Percentiles rank a stretch among this genome's conserved stretches.
phyloP scores from a whole-genome alignment of 2,797 vertebrate genomes.

The Picus viridis region DNA sequence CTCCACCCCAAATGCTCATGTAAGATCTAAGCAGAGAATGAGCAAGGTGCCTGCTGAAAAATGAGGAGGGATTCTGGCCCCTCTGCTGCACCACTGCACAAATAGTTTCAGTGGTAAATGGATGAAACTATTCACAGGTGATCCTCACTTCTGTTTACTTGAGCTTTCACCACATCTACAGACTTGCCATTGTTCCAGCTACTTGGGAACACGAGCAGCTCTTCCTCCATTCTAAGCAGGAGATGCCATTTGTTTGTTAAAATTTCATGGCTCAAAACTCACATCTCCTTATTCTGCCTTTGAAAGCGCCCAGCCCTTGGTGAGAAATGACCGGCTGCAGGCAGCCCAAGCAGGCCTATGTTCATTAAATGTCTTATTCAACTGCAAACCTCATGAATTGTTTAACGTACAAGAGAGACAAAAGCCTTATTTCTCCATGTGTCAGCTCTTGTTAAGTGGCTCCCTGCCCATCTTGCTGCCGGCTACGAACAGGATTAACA shows the following conservation, averaged over 20 bases:
- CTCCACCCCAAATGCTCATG: neutral
- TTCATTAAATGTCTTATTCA: conserved; percentile 81
- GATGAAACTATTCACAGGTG: neutral
- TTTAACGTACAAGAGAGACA: conserved; percentile 78
- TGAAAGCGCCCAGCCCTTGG: conserved; percentile 60
- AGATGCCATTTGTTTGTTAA: conserved; percentile 66
- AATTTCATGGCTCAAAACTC: conserved; percentile 70
- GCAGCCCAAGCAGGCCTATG: conserved; percentile 68
- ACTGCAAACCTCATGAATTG: conserved; percentile 81
- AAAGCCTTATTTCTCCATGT: conserved; percentile 78
- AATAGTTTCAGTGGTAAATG: conserved; percentile 54
- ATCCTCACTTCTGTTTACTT: neutral
- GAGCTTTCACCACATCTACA: conserved; percentile 18
- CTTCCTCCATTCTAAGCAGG: conserved; percentile 61
- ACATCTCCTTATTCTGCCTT: conserved; percentile 36
- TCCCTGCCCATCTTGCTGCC: conserved; percentile 73
- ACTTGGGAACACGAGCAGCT: conserved; percentile 37
- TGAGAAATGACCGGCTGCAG: conserved; percentile 79
- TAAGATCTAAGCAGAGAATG: conserved; percentile 28
- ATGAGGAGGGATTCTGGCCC: conserved; percentile 20
- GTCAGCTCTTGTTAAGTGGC: conserved; percentile 76
- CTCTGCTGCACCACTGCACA: neutral
- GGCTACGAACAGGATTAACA: conserved; percentile 77
- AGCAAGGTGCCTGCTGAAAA: conserved; percentile 42
- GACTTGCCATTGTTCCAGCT: conserved; percentile 19